phyloP scores from a whole-genome alignment of 1,140 invertebrate species.

The Magallana ariakensis region DNA sequence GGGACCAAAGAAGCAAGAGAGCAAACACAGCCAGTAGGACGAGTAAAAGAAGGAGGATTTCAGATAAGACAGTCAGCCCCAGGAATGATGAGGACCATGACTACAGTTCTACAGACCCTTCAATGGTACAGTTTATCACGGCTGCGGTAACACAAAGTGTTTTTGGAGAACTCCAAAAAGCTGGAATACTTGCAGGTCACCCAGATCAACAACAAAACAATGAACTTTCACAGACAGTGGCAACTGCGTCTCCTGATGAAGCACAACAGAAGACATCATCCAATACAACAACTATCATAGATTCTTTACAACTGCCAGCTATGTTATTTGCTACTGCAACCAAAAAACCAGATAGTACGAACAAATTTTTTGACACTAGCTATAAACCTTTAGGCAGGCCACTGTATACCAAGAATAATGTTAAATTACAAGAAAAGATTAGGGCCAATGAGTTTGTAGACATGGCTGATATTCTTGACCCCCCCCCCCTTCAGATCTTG shows the following conservation, averaged over 20 bases:
- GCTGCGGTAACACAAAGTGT: constrained; percentile 9
- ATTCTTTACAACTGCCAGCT: neutral
- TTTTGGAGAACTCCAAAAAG: neutral
- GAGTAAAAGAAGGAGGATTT: too few relatives aligned
- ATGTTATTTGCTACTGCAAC: neutral
- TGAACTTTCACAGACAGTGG: neutral
- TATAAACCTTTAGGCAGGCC: constrained; percentile 42
- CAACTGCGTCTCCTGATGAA: neutral
- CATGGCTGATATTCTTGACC: constrained; percentile 13
- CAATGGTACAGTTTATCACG: neutral
- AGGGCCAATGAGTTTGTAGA: constrained; percentile 20
- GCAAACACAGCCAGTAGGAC: too few relatives aligned
- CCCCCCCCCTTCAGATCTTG: neutral
- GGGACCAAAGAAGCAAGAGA: too few relatives aligned
- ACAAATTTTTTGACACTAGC: neutral
- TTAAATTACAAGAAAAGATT: constrained; percentile 41
- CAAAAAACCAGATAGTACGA: neutral
- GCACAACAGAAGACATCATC: neutral
- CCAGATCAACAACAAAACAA: neutral
- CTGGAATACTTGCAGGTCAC: neutral
- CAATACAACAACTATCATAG: neutral
- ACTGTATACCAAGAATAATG: constrained; percentile 35
- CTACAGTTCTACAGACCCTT: neutral
- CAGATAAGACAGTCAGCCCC: too few relatives aligned
- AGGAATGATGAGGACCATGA: too few relatives aligned